A percentile compares a stretch with the other conserved stretches of the same genome.
These are phyloP conservation scores for Scytalopus superciliaris DNA, from an alignment of 2,113 vertebrate species.

Conservation along the genomic window DNA sequence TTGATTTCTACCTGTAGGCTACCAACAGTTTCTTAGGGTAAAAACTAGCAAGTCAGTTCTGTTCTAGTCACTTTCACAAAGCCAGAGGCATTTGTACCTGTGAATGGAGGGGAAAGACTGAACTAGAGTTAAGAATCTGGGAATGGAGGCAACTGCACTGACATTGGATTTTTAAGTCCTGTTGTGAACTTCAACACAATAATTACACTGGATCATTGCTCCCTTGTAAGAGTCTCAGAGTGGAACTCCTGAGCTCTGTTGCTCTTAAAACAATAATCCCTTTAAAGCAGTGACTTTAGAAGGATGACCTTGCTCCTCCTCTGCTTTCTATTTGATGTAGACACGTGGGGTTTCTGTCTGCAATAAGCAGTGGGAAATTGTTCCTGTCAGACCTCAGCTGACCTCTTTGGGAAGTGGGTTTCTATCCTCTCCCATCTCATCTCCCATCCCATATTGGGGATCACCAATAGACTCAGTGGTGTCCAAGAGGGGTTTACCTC, in stretches of 20 bases:
- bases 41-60: conserved; percentile 62
- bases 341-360: accelerated
- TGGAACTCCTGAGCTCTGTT: not conserved
- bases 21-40: conserved; percentile 54
- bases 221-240: not conserved
- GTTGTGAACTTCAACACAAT: not conserved
- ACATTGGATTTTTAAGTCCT: not conserved
- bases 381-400: not conserved
- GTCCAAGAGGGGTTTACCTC: not conserved
- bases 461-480: not conserved
- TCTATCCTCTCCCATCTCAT: not conserved
- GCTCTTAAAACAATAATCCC: not conserved
- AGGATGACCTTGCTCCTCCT: not conserved
- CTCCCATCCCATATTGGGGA: not conserved
- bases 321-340: not conserved
- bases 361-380: not conserved
- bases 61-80: conserved; percentile 41
- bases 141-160: not conserved
- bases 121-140: conserved; percentile 3
- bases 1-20: conserved; percentile 66
- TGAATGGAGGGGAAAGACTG: not conserved
- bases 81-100: conserved; percentile 59
- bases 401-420: not conserved
- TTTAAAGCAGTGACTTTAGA: not conserved
- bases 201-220: not conserved